Percentiles rank a stretch among this genome's conserved stretches.
phyloP scores from a whole-genome alignment of 2,797 vertebrate genomes.

The Luscinia luscinia region DNA sequence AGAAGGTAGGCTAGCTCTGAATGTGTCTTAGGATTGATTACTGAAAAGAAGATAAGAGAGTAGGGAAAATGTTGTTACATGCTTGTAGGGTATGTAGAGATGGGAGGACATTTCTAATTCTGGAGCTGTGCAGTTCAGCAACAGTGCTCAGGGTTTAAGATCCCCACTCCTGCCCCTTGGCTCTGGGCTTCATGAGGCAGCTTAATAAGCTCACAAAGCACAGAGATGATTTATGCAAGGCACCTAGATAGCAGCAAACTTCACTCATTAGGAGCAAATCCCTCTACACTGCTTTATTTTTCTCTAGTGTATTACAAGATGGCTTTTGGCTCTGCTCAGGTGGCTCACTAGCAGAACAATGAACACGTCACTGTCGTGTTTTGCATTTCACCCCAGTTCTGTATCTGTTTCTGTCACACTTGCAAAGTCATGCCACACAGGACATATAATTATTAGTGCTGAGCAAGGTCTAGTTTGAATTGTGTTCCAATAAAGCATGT shows the following conservation, averaged over 20 bases:
- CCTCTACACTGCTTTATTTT: neutral
- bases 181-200: neutral
- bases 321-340: neutral
- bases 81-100: neutral
- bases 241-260: neutral
- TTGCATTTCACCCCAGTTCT: accelerated
- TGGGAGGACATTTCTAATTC: neutral
- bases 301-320: neutral
- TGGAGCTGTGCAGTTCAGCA: neutral
- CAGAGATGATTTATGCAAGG: neutral
- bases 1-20: neutral
- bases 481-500: neutral
- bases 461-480: neutral
- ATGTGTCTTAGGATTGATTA: neutral
- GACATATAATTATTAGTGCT: neutral
- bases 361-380: accelerated
- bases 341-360: neutral
- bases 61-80: neutral
- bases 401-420: neutral
- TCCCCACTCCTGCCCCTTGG: accelerated
- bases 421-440: neutral
- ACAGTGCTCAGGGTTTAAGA: neutral
- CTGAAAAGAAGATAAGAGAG: neutral
- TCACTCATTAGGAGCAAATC: neutral
- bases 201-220: neutral